Evolutionary conservation across 1,140 invertebrate genomes (phyloP).

Genomic region (Drosophila dunni): DNA sequence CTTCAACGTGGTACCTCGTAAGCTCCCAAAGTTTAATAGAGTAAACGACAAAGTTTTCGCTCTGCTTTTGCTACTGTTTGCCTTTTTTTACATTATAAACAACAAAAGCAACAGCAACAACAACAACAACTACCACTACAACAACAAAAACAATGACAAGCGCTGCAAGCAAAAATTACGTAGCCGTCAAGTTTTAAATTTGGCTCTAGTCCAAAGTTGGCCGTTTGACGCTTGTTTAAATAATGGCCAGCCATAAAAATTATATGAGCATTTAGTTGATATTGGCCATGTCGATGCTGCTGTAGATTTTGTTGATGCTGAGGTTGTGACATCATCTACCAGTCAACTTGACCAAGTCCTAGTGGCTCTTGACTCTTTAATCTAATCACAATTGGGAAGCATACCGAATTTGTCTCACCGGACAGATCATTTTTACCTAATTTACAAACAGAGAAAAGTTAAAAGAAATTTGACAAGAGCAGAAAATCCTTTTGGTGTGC

Average conservation of each 20-base stretch:
- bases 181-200: slow-evolving; percentile 78
- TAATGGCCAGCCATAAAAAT: slow-evolving; percentile 77
- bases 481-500: no score
- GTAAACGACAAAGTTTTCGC: slow-evolving; percentile 82
- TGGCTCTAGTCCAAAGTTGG: slow-evolving; percentile 63
- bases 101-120: slow-evolving; percentile 41
- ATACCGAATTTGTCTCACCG: neutral
- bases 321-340: slow-evolving; percentile 18
- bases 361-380: slow-evolving; percentile 31
- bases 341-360: slow-evolving; percentile 1
- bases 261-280: slow-evolving; percentile 82
- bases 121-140: slow-evolving; percentile 12
- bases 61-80: slow-evolving; percentile 58
- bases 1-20: slow-evolving; percentile 79
- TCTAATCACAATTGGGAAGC: slow-evolving; percentile 22
- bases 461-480: no score
- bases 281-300: slow-evolving; percentile 39
- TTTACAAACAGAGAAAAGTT: neutral
- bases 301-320: slow-evolving; percentile 41
- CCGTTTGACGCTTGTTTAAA: slow-evolving; percentile 74
- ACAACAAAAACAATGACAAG: slow-evolving; percentile 26
- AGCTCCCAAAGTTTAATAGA: slow-evolving; percentile 84
- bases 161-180: slow-evolving; percentile 66
- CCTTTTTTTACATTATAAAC: slow-evolving; percentile 65
- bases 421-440: slow-evolving; percentile 1